Evolutionary conservation across 1,140 invertebrate genomes (phyloP), one percentile per base, ranked within the genome.

Genomic region (Pseudomyrmex sp.): DNA sequence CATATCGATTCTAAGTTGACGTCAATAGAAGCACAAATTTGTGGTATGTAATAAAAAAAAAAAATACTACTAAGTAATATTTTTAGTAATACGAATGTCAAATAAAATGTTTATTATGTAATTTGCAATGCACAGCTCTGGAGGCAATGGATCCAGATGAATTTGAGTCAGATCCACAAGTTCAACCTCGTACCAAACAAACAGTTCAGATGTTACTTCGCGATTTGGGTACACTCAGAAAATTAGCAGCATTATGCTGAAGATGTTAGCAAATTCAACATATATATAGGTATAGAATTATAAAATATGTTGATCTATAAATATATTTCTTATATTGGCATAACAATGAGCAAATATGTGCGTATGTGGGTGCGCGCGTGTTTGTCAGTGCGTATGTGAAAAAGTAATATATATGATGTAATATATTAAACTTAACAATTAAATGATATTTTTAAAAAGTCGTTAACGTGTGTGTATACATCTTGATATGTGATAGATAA

Each of bases 1-100:
- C 95, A 97, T 80, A 95, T 98, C 35, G 96, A 97, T 85, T 95
- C 96, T 1, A 93, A 96, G 59, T 95, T 98, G n/a, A 96, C 96
- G 85, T 95, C 96, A 59, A 96, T 98, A 35, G 97, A 98, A 93
- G 95, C 96, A n/a, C 96, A 97, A 93, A 95, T 98, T 85, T 95
- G 96, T 86, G 96, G 97, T 97, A 90, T 85, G 90, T 90, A 75
- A 77, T 54, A 13, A 48, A 2, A 61, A 70, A n/a, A n/a, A 48
- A 56, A 66, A 5, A 0, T n/a, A 44, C 80, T 69, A 0, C 35
- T 35, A 7, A 7, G 0, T 35, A 35, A 35, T 35, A 35, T 2
- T 35, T 35, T 35, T 35, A 35, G 7, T 35, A 35, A 7, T 35
- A 35, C 35, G 35, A 35, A 58, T 52, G 46, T 54, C 1, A 54